Evolutionary conservation across 2,888 invertebrate genomes (phyloP), one percentile per base, ranked within the genome.

Genomic region (Mythimna albipuncta): DNA sequence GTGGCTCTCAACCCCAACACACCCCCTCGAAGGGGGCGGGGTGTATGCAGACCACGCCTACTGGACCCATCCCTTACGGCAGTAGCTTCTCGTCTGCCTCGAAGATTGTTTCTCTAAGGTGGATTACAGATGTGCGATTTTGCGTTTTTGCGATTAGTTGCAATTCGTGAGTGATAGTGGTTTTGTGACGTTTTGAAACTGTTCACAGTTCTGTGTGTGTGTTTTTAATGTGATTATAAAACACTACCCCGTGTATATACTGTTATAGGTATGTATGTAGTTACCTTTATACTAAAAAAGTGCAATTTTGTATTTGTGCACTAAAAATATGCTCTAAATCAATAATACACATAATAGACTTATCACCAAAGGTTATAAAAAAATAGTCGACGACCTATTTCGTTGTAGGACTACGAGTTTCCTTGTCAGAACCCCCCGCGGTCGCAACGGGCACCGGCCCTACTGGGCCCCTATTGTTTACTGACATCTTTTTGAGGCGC

Each of bases 1-100:
- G 81, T 81, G 84, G 50, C 6, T 9, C 19, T 41, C 41, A 61
- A 6, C 61, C 61, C 41, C 5, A 32, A 74, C 61, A 81, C 81
- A 71, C 75, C 84, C 69, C 58, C 26, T 2, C 5, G 7, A 4
- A 2, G 9, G 75, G 5, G 81, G 84, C 52, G 71, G 81, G 26
- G 64, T n/a, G n/a, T 61, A 3, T 19, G 11, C 4, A 21, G 13
- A 41, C 76, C 81, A 81, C 81, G 84, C 81, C 81, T 44, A 26
- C 2, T 11, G 3, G 10, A 0, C 47, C 62, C 64, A 64, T 68
- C 59, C 66, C 26, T 61, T 69, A 1, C 75, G 81, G 73, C 81
- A 81, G 81, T 81, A 26, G 44, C 11, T 35, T 19, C n/a, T 35
- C 5, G 66, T 41, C 84, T 65, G 57, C 61, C 71, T 54, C 11